Percentiles rank a stretch among this genome's conserved stretches.
phyloP scores from a whole-genome alignment of 2,113 vertebrate genomes.

The Gopherus flavomarginatus region DNA sequence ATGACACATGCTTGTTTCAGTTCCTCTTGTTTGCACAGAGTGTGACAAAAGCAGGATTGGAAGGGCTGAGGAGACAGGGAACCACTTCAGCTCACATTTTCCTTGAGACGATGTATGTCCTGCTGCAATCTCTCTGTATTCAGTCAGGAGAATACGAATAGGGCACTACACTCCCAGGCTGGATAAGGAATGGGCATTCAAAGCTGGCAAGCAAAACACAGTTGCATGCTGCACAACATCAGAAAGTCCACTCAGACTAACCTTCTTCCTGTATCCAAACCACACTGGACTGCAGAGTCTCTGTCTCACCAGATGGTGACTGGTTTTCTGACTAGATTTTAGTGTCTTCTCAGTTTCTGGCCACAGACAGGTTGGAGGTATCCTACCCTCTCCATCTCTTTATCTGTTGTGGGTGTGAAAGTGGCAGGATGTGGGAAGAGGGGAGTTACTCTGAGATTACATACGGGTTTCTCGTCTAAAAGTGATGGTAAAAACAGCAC shows the following conservation, averaged over 20 bases:
- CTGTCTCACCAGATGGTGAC: rapidly evolving
- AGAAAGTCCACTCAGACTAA: background rate
- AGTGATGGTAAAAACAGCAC: background rate
- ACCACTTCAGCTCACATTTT: too few species aligned
- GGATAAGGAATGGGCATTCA: background rate
- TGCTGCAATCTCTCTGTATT: background rate
- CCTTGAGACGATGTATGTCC: too few species aligned
- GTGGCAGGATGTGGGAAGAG: background rate
- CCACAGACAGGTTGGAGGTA: background rate
- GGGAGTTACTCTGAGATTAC: background rate
- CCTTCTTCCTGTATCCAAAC: rapidly evolving
- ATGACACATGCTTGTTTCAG: background rate
- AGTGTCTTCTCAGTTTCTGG: background rate
- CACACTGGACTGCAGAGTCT: background rate
- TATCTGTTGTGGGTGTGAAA: background rate
- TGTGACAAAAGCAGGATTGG: too few species aligned
- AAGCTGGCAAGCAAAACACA: background rate
- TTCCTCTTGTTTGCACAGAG: background rate
- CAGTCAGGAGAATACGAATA: background rate
- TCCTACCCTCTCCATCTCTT: background rate
- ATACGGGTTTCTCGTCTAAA: background rate
- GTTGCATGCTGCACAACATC: background rate
- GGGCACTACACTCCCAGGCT: background rate
- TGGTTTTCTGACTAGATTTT: background rate
- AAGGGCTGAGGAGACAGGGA: too few species aligned